phyloP scores from a whole-genome alignment of 2,797 vertebrate species.

The Phyllotis vaccarum region DNA sequence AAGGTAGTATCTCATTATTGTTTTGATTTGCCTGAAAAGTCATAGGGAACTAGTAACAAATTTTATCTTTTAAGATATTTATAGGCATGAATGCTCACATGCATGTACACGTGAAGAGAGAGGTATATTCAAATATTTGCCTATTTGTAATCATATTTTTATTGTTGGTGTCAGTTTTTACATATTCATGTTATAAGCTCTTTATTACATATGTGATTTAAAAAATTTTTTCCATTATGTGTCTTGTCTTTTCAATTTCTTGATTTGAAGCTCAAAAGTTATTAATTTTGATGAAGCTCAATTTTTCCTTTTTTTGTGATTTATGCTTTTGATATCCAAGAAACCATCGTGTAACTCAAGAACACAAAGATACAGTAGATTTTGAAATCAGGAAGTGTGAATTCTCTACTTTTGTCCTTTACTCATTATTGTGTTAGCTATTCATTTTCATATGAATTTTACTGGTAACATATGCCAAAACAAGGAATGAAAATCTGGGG shows the following conservation, averaged over 20 bases:
- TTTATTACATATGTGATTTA: neutral
- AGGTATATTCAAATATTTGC: neutral
- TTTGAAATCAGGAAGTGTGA: slow-evolving; percentile 28
- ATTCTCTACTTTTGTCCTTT: neutral
- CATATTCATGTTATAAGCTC: neutral
- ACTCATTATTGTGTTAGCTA: slow-evolving; percentile 51
- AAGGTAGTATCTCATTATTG: neutral
- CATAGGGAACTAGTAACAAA: neutral
- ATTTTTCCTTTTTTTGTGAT: neutral
- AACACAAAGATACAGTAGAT: neutral
- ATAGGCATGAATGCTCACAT: neutral
- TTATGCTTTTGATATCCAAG: slow-evolving; percentile 17
- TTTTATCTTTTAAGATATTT: slow-evolving; percentile 24
- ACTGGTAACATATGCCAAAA: neutral
- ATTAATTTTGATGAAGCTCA: neutral
- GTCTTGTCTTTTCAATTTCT: neutral
- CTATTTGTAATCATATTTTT: neutral
- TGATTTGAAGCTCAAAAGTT: neutral
- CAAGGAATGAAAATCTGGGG: neutral
- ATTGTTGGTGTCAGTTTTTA: neutral
- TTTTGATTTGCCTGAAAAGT: slow-evolving; percentile 44
- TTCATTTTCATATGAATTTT: slow-evolving; percentile 54
- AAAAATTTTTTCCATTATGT: slow-evolving; percentile 32
- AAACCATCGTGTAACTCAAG: slow-evolving; percentile 31
- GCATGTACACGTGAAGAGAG: neutral